Conservation (phyloP, 2,797 vertebrate species). For the Takifugu ocellatus region DNA sequence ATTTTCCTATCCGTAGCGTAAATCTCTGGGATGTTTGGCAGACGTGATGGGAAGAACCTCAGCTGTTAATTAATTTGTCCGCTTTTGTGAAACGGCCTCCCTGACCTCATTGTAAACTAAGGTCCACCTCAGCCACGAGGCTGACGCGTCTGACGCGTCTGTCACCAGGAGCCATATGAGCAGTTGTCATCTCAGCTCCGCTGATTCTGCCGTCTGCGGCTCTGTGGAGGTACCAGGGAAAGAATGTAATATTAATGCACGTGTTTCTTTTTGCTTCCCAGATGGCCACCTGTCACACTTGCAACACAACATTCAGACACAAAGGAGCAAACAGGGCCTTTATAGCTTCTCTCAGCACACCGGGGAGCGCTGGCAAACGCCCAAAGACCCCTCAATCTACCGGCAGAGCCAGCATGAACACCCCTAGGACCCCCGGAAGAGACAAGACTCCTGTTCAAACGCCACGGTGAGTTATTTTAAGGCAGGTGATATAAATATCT, state of each 20-base stretch:
- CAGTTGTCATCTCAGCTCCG: constrained; percentile 22
- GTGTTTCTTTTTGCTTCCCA: constrained; percentile 50
- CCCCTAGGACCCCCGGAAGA: constrained; percentile 57
- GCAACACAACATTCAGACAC: constrained; percentile 82
- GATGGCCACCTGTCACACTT: constrained; percentile 91
- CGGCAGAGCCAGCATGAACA: constrained; percentile 34
- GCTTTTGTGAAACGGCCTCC: constrained; percentile 9
- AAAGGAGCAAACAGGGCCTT: constrained; percentile 81
- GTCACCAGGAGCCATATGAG: constrained; percentile 17
- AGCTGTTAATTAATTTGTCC: constrained; percentile 27
- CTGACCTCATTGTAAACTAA: constrained; percentile 13
- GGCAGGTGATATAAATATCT: constrained; percentile 13
- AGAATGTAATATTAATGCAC: constrained; percentile 39
- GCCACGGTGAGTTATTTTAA: constrained; percentile 63
- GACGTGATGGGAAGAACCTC: constrained; percentile 12
- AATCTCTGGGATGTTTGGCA: constrained; percentile 13
- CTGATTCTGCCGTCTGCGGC: constrained; percentile 4
- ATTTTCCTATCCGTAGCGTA: constrained; percentile 16
- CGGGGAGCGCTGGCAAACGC: constrained; percentile 57
- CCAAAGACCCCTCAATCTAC: constrained; percentile 61
- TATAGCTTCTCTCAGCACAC: constrained; percentile 63
- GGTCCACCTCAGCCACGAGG: constrained; percentile 17
- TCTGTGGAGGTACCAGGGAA: not conserved
- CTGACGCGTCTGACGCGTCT: not conserved
- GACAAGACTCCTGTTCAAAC: constrained; percentile 68